phyloP scores from a whole-genome alignment of 2,888 invertebrate species.

The Diarsia mendica region DNA sequence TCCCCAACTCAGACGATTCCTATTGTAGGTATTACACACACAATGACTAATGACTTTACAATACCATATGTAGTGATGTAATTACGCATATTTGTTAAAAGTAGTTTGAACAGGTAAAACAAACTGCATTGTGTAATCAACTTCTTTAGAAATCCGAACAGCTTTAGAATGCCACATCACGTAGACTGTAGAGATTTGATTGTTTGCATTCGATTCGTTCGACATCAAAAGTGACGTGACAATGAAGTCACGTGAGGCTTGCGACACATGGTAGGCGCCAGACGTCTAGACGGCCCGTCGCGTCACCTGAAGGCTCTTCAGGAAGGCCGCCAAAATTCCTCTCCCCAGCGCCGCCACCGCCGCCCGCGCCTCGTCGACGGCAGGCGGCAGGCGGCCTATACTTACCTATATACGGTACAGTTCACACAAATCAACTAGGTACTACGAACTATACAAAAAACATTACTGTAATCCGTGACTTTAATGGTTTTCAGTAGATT shows the following conservation, averaged over 20 bases:
- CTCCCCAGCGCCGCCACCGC: slow-evolving; percentile 63
- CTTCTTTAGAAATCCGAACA: not conserved
- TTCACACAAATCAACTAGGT: slow-evolving; percentile 41
- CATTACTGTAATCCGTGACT: slow-evolving; percentile 29
- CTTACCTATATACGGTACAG: slow-evolving; percentile 55
- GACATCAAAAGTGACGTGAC: slow-evolving; percentile 54
- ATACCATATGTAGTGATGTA: not conserved
- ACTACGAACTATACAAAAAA: slow-evolving; percentile 33
- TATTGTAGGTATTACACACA: slow-evolving; percentile 25
- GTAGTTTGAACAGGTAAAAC: slow-evolving; percentile 13
- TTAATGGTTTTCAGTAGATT: slow-evolving; percentile 48
- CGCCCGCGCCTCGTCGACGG: slow-evolving; percentile 54
- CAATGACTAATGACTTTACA: slow-evolving; percentile 5
- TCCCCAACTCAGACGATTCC: slow-evolving; percentile 4
- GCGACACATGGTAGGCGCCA: slow-evolving; percentile 81
- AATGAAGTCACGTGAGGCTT: slow-evolving; percentile 68
- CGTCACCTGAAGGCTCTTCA: slow-evolving; percentile 85
- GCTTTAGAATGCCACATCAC: slow-evolving; percentile 16
- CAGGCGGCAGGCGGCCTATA: slow-evolving; percentile 57
- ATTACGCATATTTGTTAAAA: slow-evolving; percentile 2
- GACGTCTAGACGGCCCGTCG: slow-evolving; percentile 83
- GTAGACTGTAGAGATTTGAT: slow-evolving; percentile 13
- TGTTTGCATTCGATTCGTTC: slow-evolving; percentile 42
- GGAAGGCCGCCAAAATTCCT: slow-evolving; percentile 78
- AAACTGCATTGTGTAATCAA: not conserved